Evolutionary conservation across 37 sponge, comb jelly and placozoan species (phyloP).

Genomic region (Ephydatia muelleri): DNA sequence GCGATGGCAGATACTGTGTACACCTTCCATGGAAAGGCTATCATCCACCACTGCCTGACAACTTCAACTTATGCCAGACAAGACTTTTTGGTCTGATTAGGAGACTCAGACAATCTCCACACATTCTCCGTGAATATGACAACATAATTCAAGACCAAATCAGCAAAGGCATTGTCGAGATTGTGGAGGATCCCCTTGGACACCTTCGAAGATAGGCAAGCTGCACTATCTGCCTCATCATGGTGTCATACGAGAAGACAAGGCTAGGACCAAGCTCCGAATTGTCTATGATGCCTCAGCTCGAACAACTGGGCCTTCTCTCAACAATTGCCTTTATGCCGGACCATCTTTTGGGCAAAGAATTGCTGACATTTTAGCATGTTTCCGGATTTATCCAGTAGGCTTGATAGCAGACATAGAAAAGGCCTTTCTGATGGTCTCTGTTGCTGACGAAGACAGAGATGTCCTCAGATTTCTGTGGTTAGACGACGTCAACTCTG

Average conservation of each 20-base stretch:
- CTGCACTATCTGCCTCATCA: constrained; percentile 11
- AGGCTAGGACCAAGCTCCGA: constrained; percentile 6
- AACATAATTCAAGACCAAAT: too few relatives aligned
- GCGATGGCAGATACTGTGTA: too few relatives aligned
- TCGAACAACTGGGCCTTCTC: constrained; percentile 15
- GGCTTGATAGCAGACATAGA: too few relatives aligned
- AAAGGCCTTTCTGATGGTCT: constrained; percentile 23
- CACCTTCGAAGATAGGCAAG: background rate
- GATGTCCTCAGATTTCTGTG: constrained; percentile 14
- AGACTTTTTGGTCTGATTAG: background rate
- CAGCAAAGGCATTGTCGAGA: background rate
- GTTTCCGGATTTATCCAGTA: too few relatives aligned
- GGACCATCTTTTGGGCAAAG: background rate
- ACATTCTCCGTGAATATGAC: constrained; percentile 7
- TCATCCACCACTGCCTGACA: background rate
- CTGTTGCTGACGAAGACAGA: constrained; percentile 15
- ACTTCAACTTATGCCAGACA: background rate
- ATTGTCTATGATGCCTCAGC: constrained; percentile 26
- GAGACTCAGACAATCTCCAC: background rate
- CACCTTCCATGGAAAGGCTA: background rate
- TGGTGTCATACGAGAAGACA: constrained; percentile 11
- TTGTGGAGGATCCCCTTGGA: background rate
- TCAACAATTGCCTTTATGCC: constrained; percentile 14
- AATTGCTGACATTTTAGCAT: too few relatives aligned
- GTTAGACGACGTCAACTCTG: constrained; percentile 16